These are phyloP conservation scores for Elgaria multicarinata DNA, from an alignment of 2,113 vertebrate species.

Conservation along the genomic window DNA sequence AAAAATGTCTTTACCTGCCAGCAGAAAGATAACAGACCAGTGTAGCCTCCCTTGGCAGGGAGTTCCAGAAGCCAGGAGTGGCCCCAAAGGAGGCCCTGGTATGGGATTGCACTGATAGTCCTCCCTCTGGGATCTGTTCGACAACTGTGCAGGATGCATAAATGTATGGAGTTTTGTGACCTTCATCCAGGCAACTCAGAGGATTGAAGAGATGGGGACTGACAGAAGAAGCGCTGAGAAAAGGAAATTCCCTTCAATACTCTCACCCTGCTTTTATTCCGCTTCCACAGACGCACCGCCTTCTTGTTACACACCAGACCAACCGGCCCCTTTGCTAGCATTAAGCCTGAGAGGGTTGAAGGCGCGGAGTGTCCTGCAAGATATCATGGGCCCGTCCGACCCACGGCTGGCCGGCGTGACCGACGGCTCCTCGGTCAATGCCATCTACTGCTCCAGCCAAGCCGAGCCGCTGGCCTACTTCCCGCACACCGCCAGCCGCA, in stretches of 20 bases:
- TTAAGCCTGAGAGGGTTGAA: constrained; percentile 70
- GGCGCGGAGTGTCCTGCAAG: constrained; percentile 60
- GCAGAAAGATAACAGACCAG: no score
- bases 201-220: neutral
- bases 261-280: accelerated
- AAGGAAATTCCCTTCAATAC: neutral
- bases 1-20: no score
- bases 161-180: neutral
- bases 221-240: neutral
- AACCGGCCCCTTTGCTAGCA: constrained; percentile 56
- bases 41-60: no score
- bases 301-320: constrained; percentile 28
- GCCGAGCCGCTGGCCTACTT: constrained; percentile 37
- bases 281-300: constrained; percentile 62
- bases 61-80: no score
- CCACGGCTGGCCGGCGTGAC: constrained; percentile 36
- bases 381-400: constrained; percentile 59
- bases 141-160: neutral
- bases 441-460: constrained; percentile 45
- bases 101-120: neutral
- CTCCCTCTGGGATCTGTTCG: no score
- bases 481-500: constrained; percentile 22
- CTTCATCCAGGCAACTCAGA: neutral
- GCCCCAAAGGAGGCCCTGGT: no score
- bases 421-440: constrained; percentile 25